Evolutionary conservation across 2,888 invertebrate genomes (phyloP), one percentile per base, ranked within the genome.

Genomic region (Andrena hattorfiana): DNA sequence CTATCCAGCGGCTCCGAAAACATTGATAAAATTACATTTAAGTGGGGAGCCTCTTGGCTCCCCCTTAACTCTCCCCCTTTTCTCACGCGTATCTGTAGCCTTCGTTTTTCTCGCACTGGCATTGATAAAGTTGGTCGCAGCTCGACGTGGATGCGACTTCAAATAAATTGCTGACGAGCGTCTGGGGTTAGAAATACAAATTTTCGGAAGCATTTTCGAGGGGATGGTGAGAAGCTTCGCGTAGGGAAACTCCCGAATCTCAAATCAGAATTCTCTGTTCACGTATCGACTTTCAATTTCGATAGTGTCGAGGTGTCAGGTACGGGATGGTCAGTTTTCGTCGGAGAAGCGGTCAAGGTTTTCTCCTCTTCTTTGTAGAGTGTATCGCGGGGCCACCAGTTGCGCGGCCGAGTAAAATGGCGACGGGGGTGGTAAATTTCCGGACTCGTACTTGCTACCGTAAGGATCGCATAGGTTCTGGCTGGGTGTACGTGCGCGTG

Each of bases 371-470:
- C 28, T 69, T 49, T 60, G 42, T 68, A 51, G 42, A 42, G 48
- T 81, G 78, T 84, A 85, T 80, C 79, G 74, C 20, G 70, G 74
- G 75, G 86, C 90, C 91, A 90, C 90, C 87, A 91, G 92, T 91
- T 91, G 89, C 89, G 84, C 84, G 83, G 89, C 84, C 80, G 75
- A 77, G 85, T 81, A 81, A 88, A 87, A 85, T 85, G 85, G 81
- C 83, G 87, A 86, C 78, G 88, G 88, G 89, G 89, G 88, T 88
- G 89, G 85, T 90, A 89, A 92, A 92, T 92, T 92, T 91, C 92
- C 91, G 88, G 91, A 82, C 87, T 82, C 85, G 79, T 83, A 72
- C 54, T 51, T 49, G 32, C 66, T 28, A 13, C 67, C 59, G 72
- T 69, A 49, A 68, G 75, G 54, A 83, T 77, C 64, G 76, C 72